phyloP scores from a whole-genome alignment of 2,797 vertebrate species.

The Astyanax mexicanus region DNA sequence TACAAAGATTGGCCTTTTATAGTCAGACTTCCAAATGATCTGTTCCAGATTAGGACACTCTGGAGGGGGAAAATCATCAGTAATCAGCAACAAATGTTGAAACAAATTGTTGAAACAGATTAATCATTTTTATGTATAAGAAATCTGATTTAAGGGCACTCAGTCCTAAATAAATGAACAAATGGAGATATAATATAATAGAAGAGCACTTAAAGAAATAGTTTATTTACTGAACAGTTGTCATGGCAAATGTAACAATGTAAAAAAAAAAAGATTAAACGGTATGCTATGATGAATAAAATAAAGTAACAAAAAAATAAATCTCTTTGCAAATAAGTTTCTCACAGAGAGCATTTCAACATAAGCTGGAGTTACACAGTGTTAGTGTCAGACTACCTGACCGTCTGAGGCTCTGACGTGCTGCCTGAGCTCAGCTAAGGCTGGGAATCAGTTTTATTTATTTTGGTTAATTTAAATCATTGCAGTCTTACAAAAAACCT shows the following conservation, averaged over 20 bases:
- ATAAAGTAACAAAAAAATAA: conserved; percentile 1
- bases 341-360: neutral
- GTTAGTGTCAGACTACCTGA: neutral
- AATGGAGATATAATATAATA: neutral
- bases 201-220: neutral
- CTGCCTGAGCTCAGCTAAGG: neutral
- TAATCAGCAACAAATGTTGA: too few relatives aligned
- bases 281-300: neutral
- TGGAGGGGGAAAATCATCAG: too few relatives aligned
- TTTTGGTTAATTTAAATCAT: neutral
- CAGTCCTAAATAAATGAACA: neutral
- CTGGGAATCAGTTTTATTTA: neutral
- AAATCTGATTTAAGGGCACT: neutral
- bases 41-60: neutral
- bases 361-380: neutral
- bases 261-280: neutral
- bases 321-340: conserved; percentile 1
- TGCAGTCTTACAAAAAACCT: too few relatives aligned
- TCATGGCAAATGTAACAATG: neutral
- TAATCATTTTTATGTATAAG: neutral
- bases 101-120: too few relatives aligned
- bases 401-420: neutral
- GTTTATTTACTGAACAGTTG: conserved; percentile 2
- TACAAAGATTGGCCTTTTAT: neutral
- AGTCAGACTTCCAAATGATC: neutral